phyloP scores from a whole-genome alignment of 1,140 invertebrate species.

The Drosophila nigrodunni region DNA sequence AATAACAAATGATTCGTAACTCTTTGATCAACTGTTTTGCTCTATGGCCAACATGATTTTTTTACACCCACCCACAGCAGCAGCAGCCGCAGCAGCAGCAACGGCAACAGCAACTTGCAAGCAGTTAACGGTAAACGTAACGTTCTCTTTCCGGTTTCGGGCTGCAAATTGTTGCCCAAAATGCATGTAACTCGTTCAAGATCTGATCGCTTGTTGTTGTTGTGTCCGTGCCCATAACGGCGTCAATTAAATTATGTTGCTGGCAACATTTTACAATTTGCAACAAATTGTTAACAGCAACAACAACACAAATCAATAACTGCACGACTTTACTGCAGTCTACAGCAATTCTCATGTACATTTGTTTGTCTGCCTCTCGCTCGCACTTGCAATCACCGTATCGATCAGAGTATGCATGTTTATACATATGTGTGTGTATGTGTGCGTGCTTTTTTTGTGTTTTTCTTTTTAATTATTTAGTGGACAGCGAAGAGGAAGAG shows the following conservation, averaged over 20 bases:
- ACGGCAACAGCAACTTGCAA: constrained; percentile 20
- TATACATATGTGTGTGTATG: background rate
- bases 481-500: constrained; percentile 29
- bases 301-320: constrained; percentile 66
- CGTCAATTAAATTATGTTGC: constrained; percentile 83
- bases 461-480: constrained; percentile 26
- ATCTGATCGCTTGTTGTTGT: constrained; percentile 50
- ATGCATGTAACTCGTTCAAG: constrained; percentile 44
- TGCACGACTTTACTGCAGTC: constrained; percentile 28
- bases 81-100: background rate
- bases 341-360: background rate
- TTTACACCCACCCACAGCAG: constrained; percentile 20
- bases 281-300: constrained; percentile 80
- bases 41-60: background rate
- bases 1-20: constrained; percentile 19
- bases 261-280: constrained; percentile 80
- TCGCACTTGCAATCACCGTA: background rate
- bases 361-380: background rate
- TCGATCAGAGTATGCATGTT: background rate
- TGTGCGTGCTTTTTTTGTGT: background rate
- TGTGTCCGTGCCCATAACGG: constrained; percentile 74
- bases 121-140: constrained; percentile 37
- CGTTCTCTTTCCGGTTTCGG: constrained; percentile 52
- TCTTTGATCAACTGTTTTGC: constrained; percentile 8
- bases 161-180: constrained; percentile 52